Conservation (phyloP, 2,797 vertebrate genomes). For the Notolepis coatsorum region DNA sequence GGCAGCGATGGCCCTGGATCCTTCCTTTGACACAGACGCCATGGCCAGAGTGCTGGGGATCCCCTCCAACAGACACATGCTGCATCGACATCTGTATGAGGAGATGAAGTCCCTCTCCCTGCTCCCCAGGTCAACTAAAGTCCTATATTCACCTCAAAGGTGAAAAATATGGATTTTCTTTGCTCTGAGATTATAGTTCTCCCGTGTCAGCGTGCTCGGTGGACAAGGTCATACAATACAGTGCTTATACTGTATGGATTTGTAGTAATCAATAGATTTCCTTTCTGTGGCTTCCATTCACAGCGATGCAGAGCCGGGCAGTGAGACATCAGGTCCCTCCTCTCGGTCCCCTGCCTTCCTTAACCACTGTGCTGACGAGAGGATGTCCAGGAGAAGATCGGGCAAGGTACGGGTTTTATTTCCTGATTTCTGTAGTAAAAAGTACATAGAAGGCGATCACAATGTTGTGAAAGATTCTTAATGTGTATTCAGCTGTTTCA, state of each 20-base stretch:
- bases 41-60: conserved; percentile 86
- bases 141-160: too few species aligned
- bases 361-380: conserved; percentile 69
- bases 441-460: background rate
- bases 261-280: background rate
- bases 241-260: too few species aligned
- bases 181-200: background rate
- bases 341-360: conserved; percentile 60
- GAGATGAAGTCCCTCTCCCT: conserved; percentile 83
- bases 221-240: too few species aligned
- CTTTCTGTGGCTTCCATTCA: conserved; percentile 13
- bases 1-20: conserved; percentile 84
- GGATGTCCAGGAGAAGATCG: conserved; percentile 69
- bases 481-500: background rate
- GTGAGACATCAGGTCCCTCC: conserved; percentile 33
- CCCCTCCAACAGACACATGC: conserved; percentile 84
- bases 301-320: conserved; percentile 53
- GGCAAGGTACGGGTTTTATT: conserved; percentile 67
- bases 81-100: conserved; percentile 85
- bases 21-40: conserved; percentile 86
- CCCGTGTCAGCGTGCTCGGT: too few species aligned
- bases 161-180: too few species aligned
- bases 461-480: background rate
- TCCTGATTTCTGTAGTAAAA: background rate
- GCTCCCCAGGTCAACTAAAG: conserved; percentile 76